Base-by-base conservation (phyloP, 2,888 invertebrate species). In the Dysmachus trigonus region DNA sequence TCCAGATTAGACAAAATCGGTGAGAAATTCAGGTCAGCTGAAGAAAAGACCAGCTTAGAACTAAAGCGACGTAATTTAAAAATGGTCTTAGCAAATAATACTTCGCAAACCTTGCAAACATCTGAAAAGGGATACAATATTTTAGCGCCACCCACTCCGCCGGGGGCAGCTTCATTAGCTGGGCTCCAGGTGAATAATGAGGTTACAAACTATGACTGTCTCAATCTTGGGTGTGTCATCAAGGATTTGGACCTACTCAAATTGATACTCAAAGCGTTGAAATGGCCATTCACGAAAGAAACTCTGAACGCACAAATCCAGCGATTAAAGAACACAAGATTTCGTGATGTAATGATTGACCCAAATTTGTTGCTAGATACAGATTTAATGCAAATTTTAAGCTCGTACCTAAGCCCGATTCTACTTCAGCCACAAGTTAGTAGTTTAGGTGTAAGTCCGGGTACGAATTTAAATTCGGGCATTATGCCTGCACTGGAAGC, bases 221-320 rank as follows among this genome's bases (percentile, higher is more conserved):
- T 92, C 74, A 89, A 90, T 30, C 88, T 92, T 53, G 92, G 92
- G 1, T 90, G 90, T 86, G 91, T 92, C 5, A 92, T 92, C 33
- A 90, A 91, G 71, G 92, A 92, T 89, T 89, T 90, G 8, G 92
- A 92, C 86, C 88, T 92, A n/a, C 86, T 92, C 10, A 91, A 90
- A 84, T 89, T 92, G n/a, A 92, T 92, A 85, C 88, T 92, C 3
- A 92, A 91, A 87, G 92, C 92, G 0, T 88, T 92, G 0, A 91
- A 92, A 88, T 92, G 92, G 92, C 91, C 91, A 5, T 89, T 90
- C 22, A 90, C 89, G 35, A 88, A 88, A 33, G 89, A 89, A 15
- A 91, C 90, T 41, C 88, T 91, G 79, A 90, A 90, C 1, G 87
- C 89, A 81, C 92, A 92, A 89, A 90, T 92, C 87, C 87, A 90